Evolutionary conservation across 2,797 vertebrate species (phyloP).

Genomic region (Propithecus perrieri): DNA sequence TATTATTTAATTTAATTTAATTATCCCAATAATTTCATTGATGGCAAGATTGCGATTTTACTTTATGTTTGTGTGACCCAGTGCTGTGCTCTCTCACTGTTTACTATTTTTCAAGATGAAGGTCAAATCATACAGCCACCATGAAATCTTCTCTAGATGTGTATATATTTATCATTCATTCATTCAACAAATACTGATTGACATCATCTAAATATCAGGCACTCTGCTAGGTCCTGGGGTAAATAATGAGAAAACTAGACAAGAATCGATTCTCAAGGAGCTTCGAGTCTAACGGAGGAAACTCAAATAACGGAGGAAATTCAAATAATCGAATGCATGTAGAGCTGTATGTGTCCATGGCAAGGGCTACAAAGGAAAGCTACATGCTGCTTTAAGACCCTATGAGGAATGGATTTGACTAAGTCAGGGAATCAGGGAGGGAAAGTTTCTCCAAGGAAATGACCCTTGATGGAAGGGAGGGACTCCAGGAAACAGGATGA

Average conservation of each 20-base stretch:
- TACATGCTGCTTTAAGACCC: background rate
- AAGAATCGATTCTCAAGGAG: background rate
- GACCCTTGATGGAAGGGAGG: background rate
- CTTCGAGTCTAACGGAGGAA: background rate
- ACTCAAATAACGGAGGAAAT: no score
- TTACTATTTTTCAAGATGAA: background rate
- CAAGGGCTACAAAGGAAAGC: background rate
- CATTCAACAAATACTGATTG: background rate
- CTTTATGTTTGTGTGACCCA: background rate
- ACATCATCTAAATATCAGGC: background rate
- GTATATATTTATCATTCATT: background rate
- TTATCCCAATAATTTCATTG: background rate
- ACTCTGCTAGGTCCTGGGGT: background rate
- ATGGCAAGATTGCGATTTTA: background rate
- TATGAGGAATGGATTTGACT: background rate
- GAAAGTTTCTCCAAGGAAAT: background rate
- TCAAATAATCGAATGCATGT: background rate
- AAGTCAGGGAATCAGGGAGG: background rate
- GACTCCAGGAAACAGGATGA: background rate
- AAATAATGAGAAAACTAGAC: background rate
- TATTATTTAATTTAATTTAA: slow-evolving; percentile 44
- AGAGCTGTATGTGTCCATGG: background rate
- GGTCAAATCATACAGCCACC: background rate
- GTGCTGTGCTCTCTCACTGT: background rate
- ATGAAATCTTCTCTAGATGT: background rate